These are phyloP conservation scores for Stenoptilia bipunctidactyla DNA, from an alignment of 2,888 invertebrate genomes.

Conservation along the genomic window DNA sequence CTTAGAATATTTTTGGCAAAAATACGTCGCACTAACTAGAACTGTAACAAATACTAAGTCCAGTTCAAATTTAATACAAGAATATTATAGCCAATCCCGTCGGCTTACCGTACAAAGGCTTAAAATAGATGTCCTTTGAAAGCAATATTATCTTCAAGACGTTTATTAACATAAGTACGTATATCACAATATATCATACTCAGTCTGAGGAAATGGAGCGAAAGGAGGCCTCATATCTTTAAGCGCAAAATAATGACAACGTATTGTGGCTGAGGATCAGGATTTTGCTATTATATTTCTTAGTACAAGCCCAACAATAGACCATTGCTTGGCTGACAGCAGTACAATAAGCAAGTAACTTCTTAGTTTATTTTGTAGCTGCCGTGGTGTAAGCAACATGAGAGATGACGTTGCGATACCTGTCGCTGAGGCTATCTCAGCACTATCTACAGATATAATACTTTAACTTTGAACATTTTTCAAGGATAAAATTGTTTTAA, in stretches of 20 bases:
- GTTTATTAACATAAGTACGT: no score
- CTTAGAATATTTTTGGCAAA: no score
- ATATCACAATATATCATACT: no score
- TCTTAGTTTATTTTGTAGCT: constrained; percentile 43
- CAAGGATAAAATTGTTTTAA: no score
- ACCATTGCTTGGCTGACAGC: constrained; percentile 54
- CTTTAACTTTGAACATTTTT: constrained; percentile 28
- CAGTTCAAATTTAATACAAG: no score
- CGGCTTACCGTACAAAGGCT: neutral
- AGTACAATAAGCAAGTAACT: constrained; percentile 57
- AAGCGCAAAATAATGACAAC: constrained; percentile 54
- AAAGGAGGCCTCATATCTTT: constrained; percentile 27
- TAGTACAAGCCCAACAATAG: constrained; percentile 46
- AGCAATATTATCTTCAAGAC: no score
- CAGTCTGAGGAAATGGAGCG: constrained; percentile 24
- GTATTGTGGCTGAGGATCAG: constrained; percentile 53
- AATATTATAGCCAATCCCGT: no score
- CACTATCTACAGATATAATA: constrained; percentile 29
- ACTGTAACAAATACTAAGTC: no score
- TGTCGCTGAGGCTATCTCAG: constrained; percentile 33
- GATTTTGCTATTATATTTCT: constrained; percentile 65
- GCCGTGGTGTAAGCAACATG: constrained; percentile 39
- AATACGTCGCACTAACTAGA: no score
- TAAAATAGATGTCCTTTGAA: constrained; percentile 11
- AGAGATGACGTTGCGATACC: constrained; percentile 46